Base-by-base conservation (phyloP, 2,888 invertebrate species). In the Clepsis dumicolana region DNA sequence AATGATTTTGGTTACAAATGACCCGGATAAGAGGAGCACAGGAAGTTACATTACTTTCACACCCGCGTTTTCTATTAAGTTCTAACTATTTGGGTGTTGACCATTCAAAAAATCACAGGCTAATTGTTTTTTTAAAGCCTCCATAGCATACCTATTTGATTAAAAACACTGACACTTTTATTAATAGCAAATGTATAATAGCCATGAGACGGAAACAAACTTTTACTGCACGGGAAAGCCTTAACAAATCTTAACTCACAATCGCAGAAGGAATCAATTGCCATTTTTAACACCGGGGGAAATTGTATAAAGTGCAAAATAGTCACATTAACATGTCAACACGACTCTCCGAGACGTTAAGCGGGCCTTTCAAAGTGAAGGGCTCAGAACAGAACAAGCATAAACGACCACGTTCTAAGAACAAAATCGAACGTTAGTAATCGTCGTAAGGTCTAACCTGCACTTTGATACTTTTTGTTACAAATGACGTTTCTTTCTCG, bases 291-390 rank as follows among this genome's bases (percentile, higher is more conserved):
- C 68, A 64, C 57, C n/a, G 24, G 64, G 56, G 44, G 44, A 63
- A 69, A 64, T 64, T 59, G 38, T 52, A 54, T 62, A 73, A 76
- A 76, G 80, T 85, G 81, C 57, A 83, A 87, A 86, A 89, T 88
- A 74, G 75, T 76, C 76, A 84, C 88, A 88, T 90, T 90, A 90
- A 80, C 80, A 77, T 79, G 82, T 85, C 82, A 84, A 82, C 81
- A 57, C 67, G 56, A 62, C 38, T 67, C 50, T 63, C 62, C 50
- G 67, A 67, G 52, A 57, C 50, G 62, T 62, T 67, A 63, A 67
- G 56, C 48, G 62, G 50, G 62, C 62, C 62, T 62, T 63, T 67
- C 67, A 29, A 62, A 67, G 50, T 63, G 56, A 41, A 14, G 29
- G 29, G 16, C 21, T 27, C 38, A 52, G 27, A 35, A 50, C 21